Conservation (phyloP, 2,888 invertebrate genomes). For the Meandrusa payeni region DNA sequence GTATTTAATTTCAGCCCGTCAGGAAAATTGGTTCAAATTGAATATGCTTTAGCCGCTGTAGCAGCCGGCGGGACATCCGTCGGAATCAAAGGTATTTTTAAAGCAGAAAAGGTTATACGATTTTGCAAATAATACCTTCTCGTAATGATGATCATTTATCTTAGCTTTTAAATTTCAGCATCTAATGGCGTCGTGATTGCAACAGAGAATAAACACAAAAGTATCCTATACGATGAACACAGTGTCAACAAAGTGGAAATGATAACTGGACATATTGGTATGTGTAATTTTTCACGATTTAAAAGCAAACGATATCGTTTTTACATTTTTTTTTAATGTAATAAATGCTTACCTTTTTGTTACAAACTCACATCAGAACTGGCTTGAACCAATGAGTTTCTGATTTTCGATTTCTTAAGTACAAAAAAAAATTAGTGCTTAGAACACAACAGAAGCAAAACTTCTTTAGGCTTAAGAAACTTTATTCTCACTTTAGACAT, state of each 20-base stretch:
- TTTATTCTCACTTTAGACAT: no score
- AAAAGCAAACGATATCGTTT: no score
- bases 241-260: constrained; percentile 98
- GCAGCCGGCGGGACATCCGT: constrained; percentile 99
- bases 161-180: constrained; percentile 77
- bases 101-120: constrained; percentile 39
- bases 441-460: no score
- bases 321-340: no score
- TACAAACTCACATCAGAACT: no score
- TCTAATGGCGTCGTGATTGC: constrained; percentile 99
- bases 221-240: constrained; percentile 97
- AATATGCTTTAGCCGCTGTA: constrained; percentile 99
- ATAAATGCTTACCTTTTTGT: no score
- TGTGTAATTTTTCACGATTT: constrained; percentile 33
- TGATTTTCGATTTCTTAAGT: no score
- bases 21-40: constrained; percentile 99
- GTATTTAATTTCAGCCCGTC: constrained; percentile 89
- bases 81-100: constrained; percentile 93
- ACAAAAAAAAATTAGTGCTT: no score
- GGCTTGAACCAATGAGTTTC: no score
- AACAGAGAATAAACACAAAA: constrained; percentile 99
- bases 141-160: background rate
- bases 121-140: constrained; percentile 19
- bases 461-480: no score
- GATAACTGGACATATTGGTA: constrained; percentile 90